Evolutionary conservation across 2,113 vertebrate genomes (phyloP), one percentile per base, ranked within the genome.

Genomic region (Cyrtonyx montezumae): DNA sequence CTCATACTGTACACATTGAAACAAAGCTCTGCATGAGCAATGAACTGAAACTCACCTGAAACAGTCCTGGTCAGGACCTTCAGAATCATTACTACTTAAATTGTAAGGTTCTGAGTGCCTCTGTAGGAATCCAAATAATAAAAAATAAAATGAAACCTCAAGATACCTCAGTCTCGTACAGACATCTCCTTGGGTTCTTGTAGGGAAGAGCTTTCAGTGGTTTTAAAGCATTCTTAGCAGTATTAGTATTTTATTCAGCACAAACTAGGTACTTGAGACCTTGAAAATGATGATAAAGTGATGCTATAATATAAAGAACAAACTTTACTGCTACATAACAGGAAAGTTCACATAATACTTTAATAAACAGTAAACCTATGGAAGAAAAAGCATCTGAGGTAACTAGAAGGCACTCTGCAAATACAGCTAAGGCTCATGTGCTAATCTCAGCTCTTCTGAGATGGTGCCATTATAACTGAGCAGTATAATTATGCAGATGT

Each of bases 81-180:
- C 32, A 32, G 1, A 28, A 32, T 55, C 28, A 13, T 36, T 40
- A 21, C 40, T 30, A 61, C 71, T 71, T 46, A 65, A 86, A 88
- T 15, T 15, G 55, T 6, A 21, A 21, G 17, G 37, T 56, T 69
- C 46, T 43, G 74, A 62, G 37, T 3, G 3, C 67, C 21, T 82
- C 42, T 66, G 32, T 23, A 77, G 74, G 53, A 81, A 88, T 8
- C 1, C 1, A 45, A 58, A 46, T 58, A 63, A 18, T 11, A 36
- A 67, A 15, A 32, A 80, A 87, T 5, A 2, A 2, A 42, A 61
- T 48, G 59, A 63, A 16, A 32, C 70, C 36, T 69, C 17, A 30
- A 28, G 20, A 86, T 78, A 28, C 48, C 69, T 88, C 37, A 36
- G 22, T 91, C 91, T 92, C 63, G 46, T 79, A 67, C 49, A 76